These are phyloP conservation scores for Manduca sexta DNA, from an alignment of 1,140 invertebrate species.

Conservation along the genomic window DNA sequence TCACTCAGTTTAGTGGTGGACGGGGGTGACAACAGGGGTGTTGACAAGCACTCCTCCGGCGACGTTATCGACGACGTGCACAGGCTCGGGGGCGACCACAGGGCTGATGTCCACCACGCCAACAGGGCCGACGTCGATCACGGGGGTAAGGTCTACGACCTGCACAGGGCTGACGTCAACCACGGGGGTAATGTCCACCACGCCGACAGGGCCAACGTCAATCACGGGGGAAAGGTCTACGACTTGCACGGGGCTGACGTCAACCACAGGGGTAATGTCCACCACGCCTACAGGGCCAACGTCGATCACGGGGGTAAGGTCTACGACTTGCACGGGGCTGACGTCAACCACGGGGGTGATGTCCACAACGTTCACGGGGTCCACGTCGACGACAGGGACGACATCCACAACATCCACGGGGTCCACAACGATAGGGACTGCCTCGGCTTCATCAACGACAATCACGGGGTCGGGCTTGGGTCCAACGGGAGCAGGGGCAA, in stretches of 20 bases:
- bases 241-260: slow-evolving; percentile 10
- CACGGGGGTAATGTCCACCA: slow-evolving; percentile 9
- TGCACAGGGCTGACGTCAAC: slow-evolving; percentile 4
- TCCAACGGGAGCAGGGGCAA: background rate
- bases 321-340: slow-evolving; percentile 13
- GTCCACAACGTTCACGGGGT: slow-evolving; percentile 13
- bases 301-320: slow-evolving; percentile 23
- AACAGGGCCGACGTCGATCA: slow-evolving; percentile 21
- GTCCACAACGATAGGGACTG: slow-evolving; percentile 1
- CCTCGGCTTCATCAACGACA: background rate
- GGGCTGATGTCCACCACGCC: slow-evolving; percentile 13
- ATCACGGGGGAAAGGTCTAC: slow-evolving; percentile 22
- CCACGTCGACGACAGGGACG: slow-evolving; percentile 5
- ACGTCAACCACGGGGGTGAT: slow-evolving; percentile 23
- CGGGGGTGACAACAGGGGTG: background rate
- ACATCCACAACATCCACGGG: slow-evolving; percentile 9
- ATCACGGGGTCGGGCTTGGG: slow-evolving; percentile 3
- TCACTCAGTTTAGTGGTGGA: no score
- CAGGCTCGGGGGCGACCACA: slow-evolving; percentile 3
- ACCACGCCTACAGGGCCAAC: slow-evolving; percentile 19
- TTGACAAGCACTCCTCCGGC: background rate
- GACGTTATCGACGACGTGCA: slow-evolving; percentile 7
- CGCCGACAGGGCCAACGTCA: slow-evolving; percentile 19
- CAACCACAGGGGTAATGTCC: slow-evolving; percentile 4
- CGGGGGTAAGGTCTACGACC: no score